Evolutionary conservation across 2,113 vertebrate genomes (phyloP).

Genomic region (Larimichthys polyactis): DNA sequence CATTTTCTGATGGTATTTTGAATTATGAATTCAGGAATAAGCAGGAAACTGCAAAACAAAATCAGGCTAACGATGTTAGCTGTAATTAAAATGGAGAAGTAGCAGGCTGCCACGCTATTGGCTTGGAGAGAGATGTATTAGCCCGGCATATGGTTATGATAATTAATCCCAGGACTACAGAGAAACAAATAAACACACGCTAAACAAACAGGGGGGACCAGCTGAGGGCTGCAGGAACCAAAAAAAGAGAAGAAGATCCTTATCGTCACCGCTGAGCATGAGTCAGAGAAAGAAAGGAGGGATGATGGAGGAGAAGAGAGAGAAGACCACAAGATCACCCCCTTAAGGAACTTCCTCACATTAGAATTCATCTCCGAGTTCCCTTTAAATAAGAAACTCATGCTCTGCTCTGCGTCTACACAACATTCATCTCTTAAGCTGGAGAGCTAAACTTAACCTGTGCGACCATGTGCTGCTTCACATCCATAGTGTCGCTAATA

Average conservation of each 20-base stretch:
- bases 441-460: conserved; percentile 38
- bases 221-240: conserved; percentile 77
- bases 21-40: conserved; percentile 59
- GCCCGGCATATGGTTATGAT: conserved; percentile 83
- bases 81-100: conserved; percentile 75
- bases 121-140: conserved; percentile 76
- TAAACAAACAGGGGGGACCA: conserved; percentile 77
- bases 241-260: conserved; percentile 57
- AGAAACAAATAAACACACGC: conserved; percentile 81
- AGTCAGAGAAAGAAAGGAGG: conserved; percentile 19
- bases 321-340: conserved; percentile 29
- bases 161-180: conserved; percentile 83
- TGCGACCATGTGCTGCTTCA: neutral
- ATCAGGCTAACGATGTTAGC: conserved; percentile 71
- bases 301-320: conserved; percentile 30
- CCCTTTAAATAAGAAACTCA: conserved; percentile 34
- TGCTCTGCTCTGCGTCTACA: neutral
- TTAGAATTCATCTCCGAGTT: conserved; percentile 29
- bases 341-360: conserved; percentile 30
- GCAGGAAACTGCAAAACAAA: conserved; percentile 57
- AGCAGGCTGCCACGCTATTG: conserved; percentile 64
- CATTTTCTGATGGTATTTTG: conserved; percentile 38
- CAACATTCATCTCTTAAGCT: conserved; percentile 29
- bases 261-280: conserved; percentile 57
- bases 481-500: conserved; percentile 35